These are phyloP conservation scores for Pteropus rufus DNA, from an alignment of 2,797 vertebrate genomes.

Conservation along the genomic window DNA sequence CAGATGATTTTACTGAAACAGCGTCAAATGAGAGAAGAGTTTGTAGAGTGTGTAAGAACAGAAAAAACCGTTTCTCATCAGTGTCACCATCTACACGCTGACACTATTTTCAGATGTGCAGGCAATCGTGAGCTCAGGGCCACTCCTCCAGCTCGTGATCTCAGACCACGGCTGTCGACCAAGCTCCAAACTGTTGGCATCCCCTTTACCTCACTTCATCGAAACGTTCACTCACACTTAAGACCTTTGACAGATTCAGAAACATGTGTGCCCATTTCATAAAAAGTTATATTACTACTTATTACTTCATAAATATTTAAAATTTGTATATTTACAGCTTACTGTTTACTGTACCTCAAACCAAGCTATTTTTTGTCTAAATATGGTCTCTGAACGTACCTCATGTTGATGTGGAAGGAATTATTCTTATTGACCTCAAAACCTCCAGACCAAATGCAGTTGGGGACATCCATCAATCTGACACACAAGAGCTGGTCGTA, in stretches of 20 bases:
- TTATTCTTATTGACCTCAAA: conserved; percentile 98
- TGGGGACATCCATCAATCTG: conserved; percentile 92
- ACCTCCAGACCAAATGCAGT: conserved; percentile 97
- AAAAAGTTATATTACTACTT: background rate
- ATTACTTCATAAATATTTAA: background rate
- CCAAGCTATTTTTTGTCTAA: background rate
- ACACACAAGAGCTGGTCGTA: conserved; percentile 97
- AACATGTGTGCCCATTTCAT: background rate
- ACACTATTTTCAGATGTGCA: background rate
- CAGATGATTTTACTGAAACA: background rate
- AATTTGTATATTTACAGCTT: background rate
- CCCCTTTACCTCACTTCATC: background rate
- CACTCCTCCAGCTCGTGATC: background rate
- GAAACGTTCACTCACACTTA: background rate
- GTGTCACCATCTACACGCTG: background rate
- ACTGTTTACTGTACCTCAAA: background rate
- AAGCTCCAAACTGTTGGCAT: background rate
- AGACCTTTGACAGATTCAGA: background rate
- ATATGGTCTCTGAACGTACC: conserved; percentile 80
- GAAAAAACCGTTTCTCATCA: background rate
- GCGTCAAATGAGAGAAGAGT: background rate
- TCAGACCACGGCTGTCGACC: background rate
- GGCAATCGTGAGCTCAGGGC: background rate
- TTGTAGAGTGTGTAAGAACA: background rate
- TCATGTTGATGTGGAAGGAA: conserved; percentile 99